These are phyloP conservation scores for Campylorhamphus procurvoides DNA, from an alignment of 2,113 vertebrate genomes.

Conservation along the genomic window DNA sequence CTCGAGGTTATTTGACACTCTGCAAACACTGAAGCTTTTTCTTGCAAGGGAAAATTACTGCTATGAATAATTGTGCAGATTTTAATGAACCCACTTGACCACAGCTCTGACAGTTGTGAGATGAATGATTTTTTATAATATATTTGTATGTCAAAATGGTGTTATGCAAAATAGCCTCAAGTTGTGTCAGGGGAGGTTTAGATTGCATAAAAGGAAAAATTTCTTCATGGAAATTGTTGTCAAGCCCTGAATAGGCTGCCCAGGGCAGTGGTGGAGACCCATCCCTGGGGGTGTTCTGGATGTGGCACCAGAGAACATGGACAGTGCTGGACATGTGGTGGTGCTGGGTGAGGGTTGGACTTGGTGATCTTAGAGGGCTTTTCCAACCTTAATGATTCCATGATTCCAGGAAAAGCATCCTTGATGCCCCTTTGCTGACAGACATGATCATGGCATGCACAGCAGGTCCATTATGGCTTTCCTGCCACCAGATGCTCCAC, in stretches of 20 bases:
- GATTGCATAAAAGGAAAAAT: fast-evolving
- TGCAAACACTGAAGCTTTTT: neutral
- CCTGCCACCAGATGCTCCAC: neutral
- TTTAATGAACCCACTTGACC: neutral
- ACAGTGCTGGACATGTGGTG: fast-evolving
- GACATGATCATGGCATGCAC: fast-evolving
- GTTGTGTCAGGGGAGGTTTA: fast-evolving
- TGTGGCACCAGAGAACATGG: neutral
- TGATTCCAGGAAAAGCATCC: neutral
- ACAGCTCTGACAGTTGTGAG: neutral
- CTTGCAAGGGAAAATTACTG: neutral
- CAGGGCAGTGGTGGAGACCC: neutral
- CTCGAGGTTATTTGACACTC: neutral
- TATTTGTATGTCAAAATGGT: neutral
- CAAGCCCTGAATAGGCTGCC: neutral
- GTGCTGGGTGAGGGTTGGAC: neutral
- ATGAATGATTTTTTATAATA: neutral
- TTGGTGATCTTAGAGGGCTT: neutral
- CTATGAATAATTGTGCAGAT: fast-evolving
- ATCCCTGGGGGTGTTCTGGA: neutral
- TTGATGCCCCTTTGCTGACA: fast-evolving
- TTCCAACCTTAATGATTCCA: neutral
- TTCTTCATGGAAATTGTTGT: fast-evolving
- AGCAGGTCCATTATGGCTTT: neutral
- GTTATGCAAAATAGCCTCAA: fast-evolving